Conservation (phyloP, 2,113 vertebrate genomes). For the Cyanoramphus novaezelandiae region DNA sequence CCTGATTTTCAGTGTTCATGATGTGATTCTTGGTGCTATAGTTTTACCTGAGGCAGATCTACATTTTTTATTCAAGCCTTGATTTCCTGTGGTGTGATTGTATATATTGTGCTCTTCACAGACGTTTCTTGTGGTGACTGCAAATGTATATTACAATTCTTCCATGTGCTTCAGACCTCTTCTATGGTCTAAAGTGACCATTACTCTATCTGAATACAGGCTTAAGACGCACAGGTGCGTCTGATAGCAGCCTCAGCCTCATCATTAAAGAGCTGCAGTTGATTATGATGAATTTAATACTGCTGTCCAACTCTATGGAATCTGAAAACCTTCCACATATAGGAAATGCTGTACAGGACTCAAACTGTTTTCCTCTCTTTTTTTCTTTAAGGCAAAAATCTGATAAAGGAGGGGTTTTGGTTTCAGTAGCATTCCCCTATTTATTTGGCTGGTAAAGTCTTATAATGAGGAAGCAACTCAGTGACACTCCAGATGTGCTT, state of each 20-base stretch:
- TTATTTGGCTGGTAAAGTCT: background rate
- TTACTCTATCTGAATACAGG: background rate
- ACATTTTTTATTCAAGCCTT: background rate
- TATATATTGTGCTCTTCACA: background rate
- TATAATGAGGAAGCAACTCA: background rate
- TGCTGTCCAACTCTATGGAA: background rate
- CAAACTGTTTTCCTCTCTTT: background rate
- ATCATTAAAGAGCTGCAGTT: background rate
- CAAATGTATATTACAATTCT: background rate
- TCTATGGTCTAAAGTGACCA: background rate
- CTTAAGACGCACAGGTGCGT: background rate
- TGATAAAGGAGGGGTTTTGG: fast-evolving
- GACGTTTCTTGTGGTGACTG: background rate
- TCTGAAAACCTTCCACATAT: background rate
- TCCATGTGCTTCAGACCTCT: background rate
- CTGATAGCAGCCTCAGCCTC: background rate
- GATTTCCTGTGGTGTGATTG: background rate
- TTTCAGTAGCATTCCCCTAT: background rate
- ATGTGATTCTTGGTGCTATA: background rate
- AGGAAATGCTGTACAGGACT: fast-evolving
- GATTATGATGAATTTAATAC: background rate
- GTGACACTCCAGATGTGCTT: background rate
- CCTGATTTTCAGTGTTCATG: background rate
- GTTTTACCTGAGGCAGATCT: background rate
- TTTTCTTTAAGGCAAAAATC: background rate